Evolutionary conservation across 2,888 invertebrate species (phyloP).

Genomic region (Podabrus alpinus): DNA sequence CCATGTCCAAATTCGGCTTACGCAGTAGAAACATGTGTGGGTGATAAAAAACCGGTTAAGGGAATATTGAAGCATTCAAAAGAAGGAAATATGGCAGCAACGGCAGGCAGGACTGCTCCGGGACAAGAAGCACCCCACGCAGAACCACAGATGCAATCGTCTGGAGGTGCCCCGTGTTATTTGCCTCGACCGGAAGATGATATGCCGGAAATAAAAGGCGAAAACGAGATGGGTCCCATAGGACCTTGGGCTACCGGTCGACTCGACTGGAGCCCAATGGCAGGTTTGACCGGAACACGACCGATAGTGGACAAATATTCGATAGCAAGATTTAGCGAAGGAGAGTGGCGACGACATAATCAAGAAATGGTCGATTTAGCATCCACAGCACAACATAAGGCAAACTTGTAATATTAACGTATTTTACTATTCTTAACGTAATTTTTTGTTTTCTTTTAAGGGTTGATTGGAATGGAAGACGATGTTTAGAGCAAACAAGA

Average conservation of each 20-base stretch:
- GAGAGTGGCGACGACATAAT: slow-evolving; percentile 68
- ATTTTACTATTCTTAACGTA: not conserved
- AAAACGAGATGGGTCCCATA: slow-evolving; percentile 58
- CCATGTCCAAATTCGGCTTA: slow-evolving; percentile 32
- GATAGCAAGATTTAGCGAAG: slow-evolving; percentile 71
- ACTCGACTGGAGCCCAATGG: slow-evolving; percentile 73
- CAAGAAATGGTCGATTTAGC: slow-evolving; percentile 49
- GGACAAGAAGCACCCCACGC: slow-evolving; percentile 17
- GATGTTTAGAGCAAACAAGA: slow-evolving; percentile 67
- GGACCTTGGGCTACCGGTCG: slow-evolving; percentile 74
- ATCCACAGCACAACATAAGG: slow-evolving; percentile 44
- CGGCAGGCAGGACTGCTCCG: slow-evolving; percentile 13
- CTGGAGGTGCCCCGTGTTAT: slow-evolving; percentile 56
- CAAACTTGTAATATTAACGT: slow-evolving; percentile 44
- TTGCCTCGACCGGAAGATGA: slow-evolving; percentile 62
- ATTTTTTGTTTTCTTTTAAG: not conserved
- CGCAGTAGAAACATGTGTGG: slow-evolving; percentile 21
- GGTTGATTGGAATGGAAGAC: slow-evolving; percentile 64
- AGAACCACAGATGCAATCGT: slow-evolving; percentile 23
- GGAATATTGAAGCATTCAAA: slow-evolving; percentile 30
- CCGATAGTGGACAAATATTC: slow-evolving; percentile 78
- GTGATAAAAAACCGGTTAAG: slow-evolving; percentile 24
- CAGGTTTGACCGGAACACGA: slow-evolving; percentile 71
- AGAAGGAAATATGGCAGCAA: not conserved
- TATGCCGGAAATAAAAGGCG: slow-evolving; percentile 47